Evolutionary conservation across 2,113 vertebrate species (phyloP).

Genomic region (Onychostoma macrolepis): DNA sequence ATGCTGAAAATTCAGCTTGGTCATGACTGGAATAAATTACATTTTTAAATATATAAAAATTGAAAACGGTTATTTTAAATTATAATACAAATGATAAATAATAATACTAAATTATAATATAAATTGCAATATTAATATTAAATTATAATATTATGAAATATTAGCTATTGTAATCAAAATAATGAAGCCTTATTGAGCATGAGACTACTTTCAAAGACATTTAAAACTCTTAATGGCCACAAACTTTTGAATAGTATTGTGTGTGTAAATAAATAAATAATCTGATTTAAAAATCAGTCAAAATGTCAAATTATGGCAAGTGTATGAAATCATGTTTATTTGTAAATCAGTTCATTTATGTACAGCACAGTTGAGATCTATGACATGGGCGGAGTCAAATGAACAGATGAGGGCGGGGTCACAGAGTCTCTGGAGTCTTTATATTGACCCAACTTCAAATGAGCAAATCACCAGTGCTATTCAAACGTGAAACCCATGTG

Average conservation of each 20-base stretch:
- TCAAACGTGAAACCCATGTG: slow-evolving; percentile 47
- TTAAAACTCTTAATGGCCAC: background rate
- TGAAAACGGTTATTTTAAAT: background rate
- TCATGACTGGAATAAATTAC: background rate
- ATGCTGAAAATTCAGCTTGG: background rate
- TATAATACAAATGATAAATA: background rate
- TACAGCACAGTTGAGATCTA: slow-evolving; percentile 65
- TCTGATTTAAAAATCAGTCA: background rate
- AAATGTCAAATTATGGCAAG: background rate
- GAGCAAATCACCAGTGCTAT: slow-evolving; percentile 54
- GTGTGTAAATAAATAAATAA: background rate
- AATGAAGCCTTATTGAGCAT: background rate
- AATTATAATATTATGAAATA: background rate
- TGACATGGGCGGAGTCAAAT: slow-evolving; percentile 56
- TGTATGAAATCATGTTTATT: slow-evolving; percentile 48
- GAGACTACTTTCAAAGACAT: too few relatives aligned
- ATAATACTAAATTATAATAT: background rate
- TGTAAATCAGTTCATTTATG: slow-evolving; percentile 60
- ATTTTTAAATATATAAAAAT: background rate
- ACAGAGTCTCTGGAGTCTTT: slow-evolving; percentile 46
- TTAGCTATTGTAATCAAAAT: background rate
- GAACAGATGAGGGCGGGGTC: slow-evolving; percentile 15
- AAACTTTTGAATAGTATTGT: background rate
- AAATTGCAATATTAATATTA: background rate
- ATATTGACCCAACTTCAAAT: slow-evolving; percentile 44